A percentile compares a stretch with the other conserved stretches of the same genome.
phyloP scores from a whole-genome alignment of 2,888 invertebrate species.

The Tenthredo scrophulariae region DNA sequence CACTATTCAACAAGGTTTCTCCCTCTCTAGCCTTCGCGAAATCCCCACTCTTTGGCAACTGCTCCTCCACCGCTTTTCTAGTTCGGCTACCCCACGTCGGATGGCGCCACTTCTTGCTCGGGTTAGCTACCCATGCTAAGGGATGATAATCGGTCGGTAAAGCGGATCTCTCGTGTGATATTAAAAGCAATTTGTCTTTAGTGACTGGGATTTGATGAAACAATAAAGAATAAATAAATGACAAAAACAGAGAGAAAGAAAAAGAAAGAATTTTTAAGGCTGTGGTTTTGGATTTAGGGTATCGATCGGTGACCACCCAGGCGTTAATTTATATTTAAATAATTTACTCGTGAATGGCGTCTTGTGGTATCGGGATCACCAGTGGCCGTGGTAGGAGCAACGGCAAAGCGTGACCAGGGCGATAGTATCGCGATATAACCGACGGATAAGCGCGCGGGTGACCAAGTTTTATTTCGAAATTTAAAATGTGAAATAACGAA shows the following conservation, averaged over 20 bases:
- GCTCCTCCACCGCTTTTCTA: slow-evolving; percentile 13
- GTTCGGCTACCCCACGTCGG: slow-evolving; percentile 38
- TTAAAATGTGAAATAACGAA: slow-evolving; percentile 72
- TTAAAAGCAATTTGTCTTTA: neutral
- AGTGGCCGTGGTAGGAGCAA: slow-evolving; percentile 55
- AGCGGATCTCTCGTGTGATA: neutral
- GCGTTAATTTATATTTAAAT: slow-evolving; percentile 46
- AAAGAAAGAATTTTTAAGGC: neutral
- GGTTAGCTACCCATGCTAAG: neutral
- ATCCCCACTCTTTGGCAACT: slow-evolving; percentile 24
- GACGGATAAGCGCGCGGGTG: slow-evolving; percentile 70
- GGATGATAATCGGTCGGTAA: slow-evolving; percentile 38
- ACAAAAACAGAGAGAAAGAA: too few species aligned
- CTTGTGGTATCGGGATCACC: slow-evolving; percentile 35
- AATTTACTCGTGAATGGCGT: slow-evolving; percentile 29
- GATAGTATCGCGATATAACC: slow-evolving; percentile 73
- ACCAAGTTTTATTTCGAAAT: slow-evolving; percentile 69
- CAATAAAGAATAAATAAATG: neutral
- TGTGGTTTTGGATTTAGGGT: neutral
- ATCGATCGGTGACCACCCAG: slow-evolving; percentile 17
- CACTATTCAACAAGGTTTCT: slow-evolving; percentile 22
- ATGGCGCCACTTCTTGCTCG: slow-evolving; percentile 46
- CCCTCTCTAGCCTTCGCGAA: neutral
- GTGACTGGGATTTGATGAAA: neutral
- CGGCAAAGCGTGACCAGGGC: slow-evolving; percentile 73